phyloP scores from a whole-genome alignment of 2,888 invertebrate species.

The Coleophora flavipennella region DNA sequence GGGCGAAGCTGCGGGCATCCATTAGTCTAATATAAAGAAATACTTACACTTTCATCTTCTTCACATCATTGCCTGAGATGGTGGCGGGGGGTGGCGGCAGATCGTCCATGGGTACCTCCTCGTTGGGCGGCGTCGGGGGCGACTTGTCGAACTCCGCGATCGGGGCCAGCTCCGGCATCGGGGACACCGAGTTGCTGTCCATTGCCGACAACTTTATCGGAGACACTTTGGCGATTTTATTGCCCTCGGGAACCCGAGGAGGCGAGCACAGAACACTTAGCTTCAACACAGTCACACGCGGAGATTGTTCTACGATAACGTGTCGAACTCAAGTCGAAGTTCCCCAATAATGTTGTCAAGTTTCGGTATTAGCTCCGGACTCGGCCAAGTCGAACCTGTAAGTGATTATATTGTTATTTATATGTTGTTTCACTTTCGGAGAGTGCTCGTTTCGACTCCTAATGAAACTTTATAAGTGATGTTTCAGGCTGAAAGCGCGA shows the following conservation, averaged over 20 bases:
- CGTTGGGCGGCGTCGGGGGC: conserved; percentile 76
- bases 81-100: conserved; percentile 76
- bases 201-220: conserved; percentile 73
- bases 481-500: background rate
- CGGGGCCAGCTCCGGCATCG: conserved; percentile 78
- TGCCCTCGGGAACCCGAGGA: conserved; percentile 39
- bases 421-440: conserved; percentile 19
- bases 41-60: conserved; percentile 68
- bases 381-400: conserved; percentile 33
- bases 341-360: conserved; percentile 25
- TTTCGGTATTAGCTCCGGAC: conserved; percentile 29
- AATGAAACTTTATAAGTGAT: background rate
- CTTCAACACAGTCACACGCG: conserved; percentile 10
- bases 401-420: conserved; percentile 38
- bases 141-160: conserved; percentile 81
- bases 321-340: conserved; percentile 17
- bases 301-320: conserved; percentile 12
- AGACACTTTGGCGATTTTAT: conserved; percentile 66
- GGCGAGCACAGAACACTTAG: conserved; percentile 1
- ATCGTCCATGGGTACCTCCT: conserved; percentile 76
- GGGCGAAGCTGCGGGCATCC: too few relatives aligned
- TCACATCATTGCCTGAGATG: conserved; percentile 70
- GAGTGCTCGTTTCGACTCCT: conserved; percentile 23
- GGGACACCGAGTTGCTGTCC: conserved; percentile 80
- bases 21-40: too few relatives aligned